Evolutionary conservation across 1,140 invertebrate species (phyloP).

Genomic region (Chironomus tepperi): DNA sequence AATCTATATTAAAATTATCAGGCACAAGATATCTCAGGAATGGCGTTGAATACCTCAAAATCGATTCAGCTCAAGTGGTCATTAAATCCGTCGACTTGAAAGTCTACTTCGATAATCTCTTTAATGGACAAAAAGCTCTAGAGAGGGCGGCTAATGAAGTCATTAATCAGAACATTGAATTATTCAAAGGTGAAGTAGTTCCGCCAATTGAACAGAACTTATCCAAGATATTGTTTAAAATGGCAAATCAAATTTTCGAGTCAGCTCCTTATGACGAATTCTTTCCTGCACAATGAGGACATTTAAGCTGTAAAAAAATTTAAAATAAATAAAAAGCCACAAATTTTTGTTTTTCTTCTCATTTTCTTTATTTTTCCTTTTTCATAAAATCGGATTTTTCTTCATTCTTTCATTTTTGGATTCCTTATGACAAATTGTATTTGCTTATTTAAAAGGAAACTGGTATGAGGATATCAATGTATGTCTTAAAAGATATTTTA

Average conservation of each 20-base stretch:
- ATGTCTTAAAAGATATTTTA: background rate
- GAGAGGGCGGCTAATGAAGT: background rate
- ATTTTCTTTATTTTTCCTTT: no score
- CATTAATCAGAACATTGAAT: conserved; percentile 14
- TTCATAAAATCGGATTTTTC: no score
- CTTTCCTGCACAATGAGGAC: background rate
- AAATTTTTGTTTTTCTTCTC: no score
- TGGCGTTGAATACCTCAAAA: background rate
- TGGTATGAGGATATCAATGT: background rate
- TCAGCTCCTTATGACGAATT: background rate
- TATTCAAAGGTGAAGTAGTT: background rate
- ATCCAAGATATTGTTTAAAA: background rate
- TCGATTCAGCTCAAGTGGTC: background rate
- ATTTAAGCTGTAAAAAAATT: no score
- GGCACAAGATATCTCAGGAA: background rate
- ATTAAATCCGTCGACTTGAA: background rate
- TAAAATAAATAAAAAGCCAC: no score
- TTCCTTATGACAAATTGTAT: no score
- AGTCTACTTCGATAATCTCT: conserved; percentile 4
- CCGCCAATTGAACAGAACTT: background rate
- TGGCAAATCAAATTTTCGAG: background rate
- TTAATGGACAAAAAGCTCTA: background rate
- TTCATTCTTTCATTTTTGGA: no score
- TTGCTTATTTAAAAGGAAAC: no score
- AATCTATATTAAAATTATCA: background rate